Percentiles rank a stretch among this genome's conserved stretches.
Conservation (phyloP, 1,140 invertebrate species). For the Trissolcus basalis region DNA sequence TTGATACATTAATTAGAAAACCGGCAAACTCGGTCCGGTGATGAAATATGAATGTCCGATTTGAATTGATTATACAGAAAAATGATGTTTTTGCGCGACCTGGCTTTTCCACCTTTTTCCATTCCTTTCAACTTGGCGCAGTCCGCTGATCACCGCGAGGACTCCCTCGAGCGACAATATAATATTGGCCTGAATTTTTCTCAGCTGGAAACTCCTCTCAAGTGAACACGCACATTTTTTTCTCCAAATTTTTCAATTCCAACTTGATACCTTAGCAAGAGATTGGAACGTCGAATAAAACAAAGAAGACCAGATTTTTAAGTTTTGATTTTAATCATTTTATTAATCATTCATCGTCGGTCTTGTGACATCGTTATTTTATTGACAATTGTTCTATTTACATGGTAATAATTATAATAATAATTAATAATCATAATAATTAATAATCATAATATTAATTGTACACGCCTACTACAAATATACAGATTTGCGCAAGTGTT, state of each 20-base stretch:
- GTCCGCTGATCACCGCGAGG: too few relatives aligned
- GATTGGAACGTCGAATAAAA: not conserved
- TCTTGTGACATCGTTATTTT: constrained; percentile 68
- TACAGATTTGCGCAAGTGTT: constrained; percentile 69
- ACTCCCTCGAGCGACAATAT: not conserved
- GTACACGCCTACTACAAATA: constrained; percentile 73
- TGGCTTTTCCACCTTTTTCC: not conserved
- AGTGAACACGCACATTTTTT: not conserved
- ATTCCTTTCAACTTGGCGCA: too few relatives aligned
- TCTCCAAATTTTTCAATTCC: not conserved
- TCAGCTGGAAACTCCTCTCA: not conserved
- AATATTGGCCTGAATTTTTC: not conserved
- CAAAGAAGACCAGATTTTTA: constrained; percentile 11
- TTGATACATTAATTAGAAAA: constrained; percentile 3
- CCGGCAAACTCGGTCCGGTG: not conserved
- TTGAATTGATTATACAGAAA: constrained; percentile 1
- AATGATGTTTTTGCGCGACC: not conserved
- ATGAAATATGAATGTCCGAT: not conserved
- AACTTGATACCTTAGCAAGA: not conserved
- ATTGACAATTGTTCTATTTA: constrained; percentile 76
- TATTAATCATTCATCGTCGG: constrained; percentile 73
- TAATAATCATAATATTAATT: constrained; percentile 72
- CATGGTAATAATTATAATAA: constrained; percentile 70
- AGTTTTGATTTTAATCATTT: constrained; percentile 69
- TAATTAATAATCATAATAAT: constrained; percentile 60